Conservation (phyloP, 2,888 invertebrate species). For the Agrilus biguttatus region DNA sequence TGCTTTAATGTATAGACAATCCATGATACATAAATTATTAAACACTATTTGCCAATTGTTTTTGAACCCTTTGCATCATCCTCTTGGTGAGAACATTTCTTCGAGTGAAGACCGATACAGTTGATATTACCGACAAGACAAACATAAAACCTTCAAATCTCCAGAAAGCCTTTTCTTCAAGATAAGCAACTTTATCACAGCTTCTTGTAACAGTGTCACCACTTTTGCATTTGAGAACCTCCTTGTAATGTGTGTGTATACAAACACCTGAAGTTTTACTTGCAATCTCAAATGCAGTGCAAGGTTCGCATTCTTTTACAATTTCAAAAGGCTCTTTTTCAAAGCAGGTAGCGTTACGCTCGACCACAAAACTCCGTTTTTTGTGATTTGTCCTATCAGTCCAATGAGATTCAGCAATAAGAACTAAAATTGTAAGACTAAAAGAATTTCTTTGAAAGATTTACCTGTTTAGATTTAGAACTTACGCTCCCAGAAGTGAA, state of each 20-base stretch:
- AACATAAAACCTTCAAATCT: slow-evolving; percentile 63
- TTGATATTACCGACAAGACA: slow-evolving; percentile 47
- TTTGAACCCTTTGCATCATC: slow-evolving; percentile 52
- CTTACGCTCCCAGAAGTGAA: slow-evolving; percentile 60
- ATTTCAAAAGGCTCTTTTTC: slow-evolving; percentile 56
- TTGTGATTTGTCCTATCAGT: slow-evolving; percentile 38
- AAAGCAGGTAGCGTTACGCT: slow-evolving; percentile 69
- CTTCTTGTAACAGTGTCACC: slow-evolving; percentile 72
- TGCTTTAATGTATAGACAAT: slow-evolving; percentile 4
- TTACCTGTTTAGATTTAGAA: slow-evolving; percentile 16
- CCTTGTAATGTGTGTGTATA: slow-evolving; percentile 69
- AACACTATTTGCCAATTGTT: slow-evolving; percentile 53
- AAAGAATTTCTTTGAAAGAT: slow-evolving; percentile 21
- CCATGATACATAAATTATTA: slow-evolving; percentile 13
- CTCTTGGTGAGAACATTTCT: slow-evolving; percentile 51
- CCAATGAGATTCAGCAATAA: slow-evolving; percentile 69
- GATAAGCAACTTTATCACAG: slow-evolving; percentile 72
- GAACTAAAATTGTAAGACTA: slow-evolving; percentile 66
- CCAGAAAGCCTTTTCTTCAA: slow-evolving; percentile 75
- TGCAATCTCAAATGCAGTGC: slow-evolving; percentile 70
- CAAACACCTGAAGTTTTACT: slow-evolving; percentile 73
- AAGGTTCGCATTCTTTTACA: slow-evolving; percentile 70
- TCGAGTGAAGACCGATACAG: slow-evolving; percentile 47
- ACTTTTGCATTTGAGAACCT: slow-evolving; percentile 64
- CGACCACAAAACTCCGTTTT: slow-evolving; percentile 50